Evolutionary conservation across 2,113 vertebrate genomes (phyloP).

Genomic region (Phaethon lepturus): DNA sequence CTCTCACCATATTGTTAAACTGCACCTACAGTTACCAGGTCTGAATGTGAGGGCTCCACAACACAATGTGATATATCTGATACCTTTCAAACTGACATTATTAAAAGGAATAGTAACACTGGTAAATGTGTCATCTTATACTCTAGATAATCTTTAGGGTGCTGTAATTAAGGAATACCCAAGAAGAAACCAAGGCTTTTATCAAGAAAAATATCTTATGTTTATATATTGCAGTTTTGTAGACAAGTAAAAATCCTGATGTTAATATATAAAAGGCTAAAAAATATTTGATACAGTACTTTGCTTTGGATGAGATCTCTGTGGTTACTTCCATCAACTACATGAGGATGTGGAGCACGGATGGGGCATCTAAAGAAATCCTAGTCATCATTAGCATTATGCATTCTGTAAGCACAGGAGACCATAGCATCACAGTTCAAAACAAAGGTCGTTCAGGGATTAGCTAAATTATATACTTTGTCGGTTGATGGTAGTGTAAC

Average conservation of each 20-base stretch:
- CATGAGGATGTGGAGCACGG: neutral
- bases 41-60: neutral
- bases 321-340: neutral
- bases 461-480: neutral
- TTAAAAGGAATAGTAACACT: neutral
- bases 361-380: neutral
- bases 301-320: neutral
- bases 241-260: neutral
- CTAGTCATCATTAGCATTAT: neutral
- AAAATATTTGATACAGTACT: neutral
- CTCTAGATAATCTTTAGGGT: neutral
- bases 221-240: neutral
- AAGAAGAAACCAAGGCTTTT: neutral
- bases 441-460: neutral
- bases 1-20: fast-evolving
- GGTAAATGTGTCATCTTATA: neutral
- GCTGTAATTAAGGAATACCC: neutral
- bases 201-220: no score
- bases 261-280: neutral
- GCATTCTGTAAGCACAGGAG: neutral
- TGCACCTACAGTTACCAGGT: neutral
- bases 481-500: neutral
- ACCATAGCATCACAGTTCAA: neutral
- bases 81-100: neutral
- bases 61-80: neutral